Evolutionary conservation across 1,140 invertebrate species (phyloP), one percentile per base, ranked within the genome.

Genomic region (Cyclargus thomasi): DNA sequence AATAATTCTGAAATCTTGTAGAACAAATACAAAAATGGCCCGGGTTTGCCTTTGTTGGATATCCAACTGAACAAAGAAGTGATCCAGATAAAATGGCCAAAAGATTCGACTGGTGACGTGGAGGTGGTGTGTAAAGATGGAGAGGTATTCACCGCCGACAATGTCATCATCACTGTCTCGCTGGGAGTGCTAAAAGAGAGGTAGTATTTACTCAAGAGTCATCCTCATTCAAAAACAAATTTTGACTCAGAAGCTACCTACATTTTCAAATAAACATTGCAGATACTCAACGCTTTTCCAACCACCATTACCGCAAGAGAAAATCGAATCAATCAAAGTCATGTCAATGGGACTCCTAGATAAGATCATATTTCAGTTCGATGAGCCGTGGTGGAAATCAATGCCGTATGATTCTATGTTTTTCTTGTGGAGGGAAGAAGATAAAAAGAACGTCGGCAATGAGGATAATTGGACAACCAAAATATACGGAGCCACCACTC

Each of bases 141-240:
- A 0, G 78, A 89, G 59, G 59, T 74, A 0, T 92, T 93, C 71
- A 77, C 76, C 8, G 93, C 94, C 0, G 91, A 93, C 71, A 92
- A 93, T 79, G 92, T 94, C 0, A 93, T 96, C 22, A 90, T 94
- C 1, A 95, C 95, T 0, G 90, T 93, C 0, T 94, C 94, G 0
- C 70, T 95, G 16, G 95, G 94, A 1, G 94, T 53, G 17, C 18
- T n/a, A 36, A 29, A 47, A 65, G 63, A 53, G 3, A 23, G 63
- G 66, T 70, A 21, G 29, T 4, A 29, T 29, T 29, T 7, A 29
- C 29, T 7, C 5, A 29, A 8, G 29, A 29, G 29, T 29, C 29
- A 7, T 29, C 29, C 29, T 29, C 0, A 29, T 2, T 29, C 29
- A 29, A 5, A 29, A 29, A 7, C 29, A 29, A 29, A 29, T 29